Percentiles rank a stretch among this genome's conserved stretches.
These are phyloP conservation scores for Bombyx mandarina DNA, from an alignment of 1,140 invertebrate genomes.

Conservation along the genomic window DNA sequence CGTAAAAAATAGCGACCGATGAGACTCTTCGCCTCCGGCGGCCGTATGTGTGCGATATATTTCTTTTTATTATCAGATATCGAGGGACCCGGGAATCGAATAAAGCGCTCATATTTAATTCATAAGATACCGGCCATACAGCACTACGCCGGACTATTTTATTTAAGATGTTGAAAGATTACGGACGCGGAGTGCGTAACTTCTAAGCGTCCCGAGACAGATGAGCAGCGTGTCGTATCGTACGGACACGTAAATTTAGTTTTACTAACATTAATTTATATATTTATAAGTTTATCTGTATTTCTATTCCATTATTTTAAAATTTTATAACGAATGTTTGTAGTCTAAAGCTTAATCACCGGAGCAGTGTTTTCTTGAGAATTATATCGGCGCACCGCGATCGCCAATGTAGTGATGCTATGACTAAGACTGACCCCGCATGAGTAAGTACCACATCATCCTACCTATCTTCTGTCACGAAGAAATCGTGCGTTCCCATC, in stretches of 20 bases:
- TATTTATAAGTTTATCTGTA: no score
- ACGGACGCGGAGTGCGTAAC: conserved; percentile 28
- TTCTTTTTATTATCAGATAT: conserved; percentile 72
- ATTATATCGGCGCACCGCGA: no score
- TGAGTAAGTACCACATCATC: no score
- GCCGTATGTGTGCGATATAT: conserved; percentile 63
- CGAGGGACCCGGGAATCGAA: conserved; percentile 69
- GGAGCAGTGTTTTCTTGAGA: no score
- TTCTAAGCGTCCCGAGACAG: not conserved
- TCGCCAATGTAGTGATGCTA: no score
- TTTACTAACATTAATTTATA: no score
- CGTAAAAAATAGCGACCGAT: conserved; percentile 65
- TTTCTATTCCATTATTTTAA: no score
- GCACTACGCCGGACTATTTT: conserved; percentile 62
- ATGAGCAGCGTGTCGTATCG: not conserved
- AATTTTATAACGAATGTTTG: no score
- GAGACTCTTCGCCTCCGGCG: conserved; percentile 35
- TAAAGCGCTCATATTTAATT: conserved; percentile 71
- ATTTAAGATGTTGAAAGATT: conserved; percentile 65
- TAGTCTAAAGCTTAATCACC: no score
- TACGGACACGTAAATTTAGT: not conserved
- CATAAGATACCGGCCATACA: conserved; percentile 69
- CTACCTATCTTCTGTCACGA: no score
- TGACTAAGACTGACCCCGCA: no score
- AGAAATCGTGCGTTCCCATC: no score